Evolutionary conservation across 1,140 invertebrate species (phyloP).

Genomic region (Lamellibrachia luymesi): DNA sequence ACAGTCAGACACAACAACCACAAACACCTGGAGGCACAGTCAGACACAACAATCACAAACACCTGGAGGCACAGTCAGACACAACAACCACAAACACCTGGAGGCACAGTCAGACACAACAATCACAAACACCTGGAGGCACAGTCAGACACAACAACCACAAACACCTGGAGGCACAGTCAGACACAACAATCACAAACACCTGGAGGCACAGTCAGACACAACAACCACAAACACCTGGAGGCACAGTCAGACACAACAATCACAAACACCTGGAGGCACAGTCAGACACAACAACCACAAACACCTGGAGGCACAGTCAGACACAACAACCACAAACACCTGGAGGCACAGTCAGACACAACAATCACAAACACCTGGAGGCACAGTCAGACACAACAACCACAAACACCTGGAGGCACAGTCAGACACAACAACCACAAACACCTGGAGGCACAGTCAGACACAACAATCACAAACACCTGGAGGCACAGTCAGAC

Average conservation of each 20-base stretch:
- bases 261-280: background rate
- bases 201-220: slow-evolving; percentile 57
- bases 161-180: background rate
- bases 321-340: slow-evolving; percentile 65
- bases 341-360: slow-evolving; percentile 57
- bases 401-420: background rate
- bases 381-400: background rate
- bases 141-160: background rate
- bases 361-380: background rate
- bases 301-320: background rate
- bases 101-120: background rate
- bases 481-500: slow-evolving; percentile 57
- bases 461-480: slow-evolving; percentile 65
- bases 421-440: background rate
- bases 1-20: too few species aligned
- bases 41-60: background rate
- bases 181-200: slow-evolving; percentile 59
- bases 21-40: background rate
- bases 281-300: background rate
- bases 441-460: background rate
- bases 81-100: background rate
- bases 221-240: background rate
- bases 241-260: background rate
- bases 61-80: background rate
- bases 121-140: slow-evolving; percentile 52